phyloP scores from a whole-genome alignment of 2,113 vertebrate genomes.

The Psittacula cyanocephala region DNA sequence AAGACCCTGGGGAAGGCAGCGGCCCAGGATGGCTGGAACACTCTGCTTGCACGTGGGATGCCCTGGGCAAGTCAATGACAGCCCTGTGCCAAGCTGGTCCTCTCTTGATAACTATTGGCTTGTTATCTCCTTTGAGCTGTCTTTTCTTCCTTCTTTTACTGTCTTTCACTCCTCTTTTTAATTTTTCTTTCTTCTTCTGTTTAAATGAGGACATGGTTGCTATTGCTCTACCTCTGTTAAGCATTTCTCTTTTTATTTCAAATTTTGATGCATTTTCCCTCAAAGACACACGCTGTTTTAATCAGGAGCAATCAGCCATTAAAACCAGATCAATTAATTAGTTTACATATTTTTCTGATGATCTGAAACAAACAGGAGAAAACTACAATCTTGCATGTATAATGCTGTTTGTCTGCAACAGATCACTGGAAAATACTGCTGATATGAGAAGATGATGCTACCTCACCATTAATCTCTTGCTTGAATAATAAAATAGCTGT shows the following conservation, averaged over 20 bases:
- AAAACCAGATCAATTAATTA: conserved; percentile 6
- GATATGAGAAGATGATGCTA: background rate
- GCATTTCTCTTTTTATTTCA: background rate
- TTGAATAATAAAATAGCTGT: background rate
- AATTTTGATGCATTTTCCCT: background rate
- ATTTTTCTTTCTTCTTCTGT: background rate
- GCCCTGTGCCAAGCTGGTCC: background rate
- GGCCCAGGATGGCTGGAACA: background rate
- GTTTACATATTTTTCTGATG: background rate
- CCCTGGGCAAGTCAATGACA: background rate
- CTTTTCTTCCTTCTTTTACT: background rate
- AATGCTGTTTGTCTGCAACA: background rate
- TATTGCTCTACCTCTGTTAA: background rate
- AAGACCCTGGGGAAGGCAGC: background rate
- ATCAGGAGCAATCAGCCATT: conserved; percentile 1
- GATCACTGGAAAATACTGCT: background rate
- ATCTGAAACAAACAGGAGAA: background rate
- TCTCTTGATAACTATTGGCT: background rate
- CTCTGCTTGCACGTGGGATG: fast-evolving
- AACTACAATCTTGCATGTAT: background rate
- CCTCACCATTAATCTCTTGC: background rate
- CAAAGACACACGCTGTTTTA: background rate
- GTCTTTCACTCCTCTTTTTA: background rate
- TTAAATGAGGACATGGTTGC: background rate
- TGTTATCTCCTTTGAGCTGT: background rate